phyloP scores from a whole-genome alignment of 2,113 vertebrate species.

The Oryctolagus cuniculus region DNA sequence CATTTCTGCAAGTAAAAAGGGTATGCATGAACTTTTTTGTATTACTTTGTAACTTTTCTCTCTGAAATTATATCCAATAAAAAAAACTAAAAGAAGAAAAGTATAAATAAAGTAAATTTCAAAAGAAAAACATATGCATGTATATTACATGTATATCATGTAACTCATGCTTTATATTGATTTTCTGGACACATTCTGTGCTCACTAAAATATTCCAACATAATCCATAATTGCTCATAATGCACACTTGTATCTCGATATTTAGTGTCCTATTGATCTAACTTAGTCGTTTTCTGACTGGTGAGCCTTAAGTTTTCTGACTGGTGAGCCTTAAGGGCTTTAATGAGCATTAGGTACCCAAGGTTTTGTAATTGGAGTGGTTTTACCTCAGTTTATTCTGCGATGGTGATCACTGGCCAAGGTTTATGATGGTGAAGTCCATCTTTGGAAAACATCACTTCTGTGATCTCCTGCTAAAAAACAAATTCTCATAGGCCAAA shows the following conservation, averaged over 20 bases:
- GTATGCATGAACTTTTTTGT: background rate
- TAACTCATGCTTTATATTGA: background rate
- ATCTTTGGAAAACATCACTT: background rate
- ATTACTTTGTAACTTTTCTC: background rate
- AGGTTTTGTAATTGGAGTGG: background rate
- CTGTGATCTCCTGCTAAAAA: background rate
- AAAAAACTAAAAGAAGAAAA: background rate
- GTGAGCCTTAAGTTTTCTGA: background rate
- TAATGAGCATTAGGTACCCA: background rate
- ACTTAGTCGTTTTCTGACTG: background rate
- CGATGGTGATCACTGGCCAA: background rate
- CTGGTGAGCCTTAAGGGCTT: background rate
- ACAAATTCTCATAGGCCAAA: background rate
- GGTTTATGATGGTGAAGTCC: background rate
- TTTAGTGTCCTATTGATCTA: background rate
- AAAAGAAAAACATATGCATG: background rate
- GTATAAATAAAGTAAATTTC: background rate
- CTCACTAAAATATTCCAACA: background rate
- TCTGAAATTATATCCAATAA: background rate
- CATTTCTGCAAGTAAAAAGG: background rate
- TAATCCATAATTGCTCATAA: background rate
- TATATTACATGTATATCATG: background rate
- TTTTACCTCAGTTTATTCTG: background rate
- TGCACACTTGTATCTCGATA: background rate
- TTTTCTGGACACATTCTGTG: background rate